Base-by-base conservation (phyloP, 2,797 vertebrate genomes). In the Phyllotis vaccarum region DNA sequence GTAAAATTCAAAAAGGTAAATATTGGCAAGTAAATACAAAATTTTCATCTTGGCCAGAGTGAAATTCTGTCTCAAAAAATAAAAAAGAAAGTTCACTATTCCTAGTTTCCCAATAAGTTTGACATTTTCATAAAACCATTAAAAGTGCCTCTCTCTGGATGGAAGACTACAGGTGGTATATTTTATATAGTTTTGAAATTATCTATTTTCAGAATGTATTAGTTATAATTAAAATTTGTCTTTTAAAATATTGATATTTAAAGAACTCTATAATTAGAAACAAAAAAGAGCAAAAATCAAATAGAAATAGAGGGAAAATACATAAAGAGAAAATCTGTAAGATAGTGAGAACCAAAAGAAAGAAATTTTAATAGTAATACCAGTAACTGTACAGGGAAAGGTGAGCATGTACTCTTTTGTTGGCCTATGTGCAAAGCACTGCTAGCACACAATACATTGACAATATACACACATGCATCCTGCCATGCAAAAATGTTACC, bases 221-320 rank as follows among this genome's bases (percentile, higher is more conserved):
- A 75, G 62, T 76, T 76, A 46, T 75, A 56, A 83, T 58, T 68
- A 64, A 70, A 3, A 21, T 68, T 89, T 81, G 13, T 56, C 58
- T 76, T 96, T 85, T 40, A 46, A 90, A 83, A 90, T 64, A 88
- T 12, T 95, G 68, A 88, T 40, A 49, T 37, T 79, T 34, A 86
- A 85, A 56, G 29, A 85, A 43, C 14, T 74, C 62, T 89, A 21
- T 43, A 95, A 75, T 89, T 86, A 83, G 5, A 79, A 92, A 78
- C 74, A 21, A 86, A 80, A 62, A 75, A 5, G 7, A 70, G 1
- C 31, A 60, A 87, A 93, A 90, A 54, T 54, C 31, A 89, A 74
- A 37, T 11, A 88, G 37, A 86, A 95, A 82, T 94, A 79, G 37
- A 16, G 60, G 12, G 56, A 70, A 66, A 93, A 74, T 43, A 43